Percentiles rank a stretch among this genome's conserved stretches.
phyloP scores from a whole-genome alignment of 2,797 vertebrate species.

The Catharus ustulatus region DNA sequence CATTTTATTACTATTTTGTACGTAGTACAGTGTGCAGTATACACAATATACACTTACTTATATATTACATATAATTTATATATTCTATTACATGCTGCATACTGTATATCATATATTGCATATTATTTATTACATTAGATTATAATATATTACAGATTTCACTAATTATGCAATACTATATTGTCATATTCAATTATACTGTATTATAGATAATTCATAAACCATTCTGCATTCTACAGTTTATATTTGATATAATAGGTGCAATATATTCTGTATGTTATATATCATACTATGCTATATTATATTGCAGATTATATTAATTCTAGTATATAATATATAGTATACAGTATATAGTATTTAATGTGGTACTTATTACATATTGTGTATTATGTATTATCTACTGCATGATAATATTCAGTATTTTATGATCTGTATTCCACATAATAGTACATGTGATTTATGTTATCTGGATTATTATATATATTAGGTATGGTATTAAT shows the following conservation, averaged over 20 bases:
- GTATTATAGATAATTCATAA: background rate
- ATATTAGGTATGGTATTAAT: background rate
- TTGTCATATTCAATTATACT: background rate
- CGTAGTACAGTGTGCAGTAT: background rate
- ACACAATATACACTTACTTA: background rate
- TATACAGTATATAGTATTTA: background rate
- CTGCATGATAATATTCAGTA: background rate
- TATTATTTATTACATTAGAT: background rate
- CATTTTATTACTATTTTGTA: background rate
- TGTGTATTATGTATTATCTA: background rate
- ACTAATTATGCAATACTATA: background rate
- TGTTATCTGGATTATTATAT: background rate
- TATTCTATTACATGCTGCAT: background rate
- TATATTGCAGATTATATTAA: background rate
- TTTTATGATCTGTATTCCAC: background rate
- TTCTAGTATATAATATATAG: background rate
- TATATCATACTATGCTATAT: background rate
- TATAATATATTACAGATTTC: background rate
- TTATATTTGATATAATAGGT: background rate
- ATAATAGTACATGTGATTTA: background rate
- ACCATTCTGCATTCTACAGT: background rate
- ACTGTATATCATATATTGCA: background rate
- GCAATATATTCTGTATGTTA: background rate
- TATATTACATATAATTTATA: background rate
- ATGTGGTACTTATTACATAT: background rate